Evolutionary conservation across 1,140 invertebrate genomes (phyloP), one percentile per base, ranked within the genome.

Genomic region (Heliconius eleuchia): DNA sequence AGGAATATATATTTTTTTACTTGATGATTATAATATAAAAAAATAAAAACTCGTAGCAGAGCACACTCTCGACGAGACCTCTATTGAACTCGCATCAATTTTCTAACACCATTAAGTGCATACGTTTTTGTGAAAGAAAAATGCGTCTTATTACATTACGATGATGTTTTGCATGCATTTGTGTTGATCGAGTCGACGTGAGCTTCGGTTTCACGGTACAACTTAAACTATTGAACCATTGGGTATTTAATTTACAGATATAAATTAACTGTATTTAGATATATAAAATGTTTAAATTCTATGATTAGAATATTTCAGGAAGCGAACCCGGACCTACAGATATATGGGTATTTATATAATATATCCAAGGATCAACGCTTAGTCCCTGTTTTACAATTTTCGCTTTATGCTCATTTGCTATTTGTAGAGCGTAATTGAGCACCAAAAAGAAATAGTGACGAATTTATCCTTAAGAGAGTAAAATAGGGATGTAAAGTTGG

Each of bases 81-180:
- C 52, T 72, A 60, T 77, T 80, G 79, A 85, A 87, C 78, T 84
- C 76, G 81, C 84, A 89, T 88, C 90, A 90, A 90, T 92, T 91
- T 92, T 92, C 90, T 91, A 90, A 93, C 88, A 88, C 88, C 88
- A 93, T 93, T 91, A 93, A 84, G 80, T 82, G 83, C 83, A 85
- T 83, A 85, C 83, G 86, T 91, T 91, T 92, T 91, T 90, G 89
- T 91, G 82, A 86, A 87, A 91, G 91, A 93, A 93, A 93, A 93
- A 92, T 91, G 85, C 85, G 82, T 89, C 89, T 93, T 93, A 93
- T 91, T 91, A 91, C 90, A 91, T 93, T 93, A 91, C 77, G 81
- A 82, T 84, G 77, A 80, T 88, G 90, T 91, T 91, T 91, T 90
- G 88, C 83, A 81, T 82, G 80, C 88, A 89, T 88, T 87, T 87